phyloP scores from a whole-genome alignment of 2,797 vertebrate genomes.

The Poecile montanus region DNA sequence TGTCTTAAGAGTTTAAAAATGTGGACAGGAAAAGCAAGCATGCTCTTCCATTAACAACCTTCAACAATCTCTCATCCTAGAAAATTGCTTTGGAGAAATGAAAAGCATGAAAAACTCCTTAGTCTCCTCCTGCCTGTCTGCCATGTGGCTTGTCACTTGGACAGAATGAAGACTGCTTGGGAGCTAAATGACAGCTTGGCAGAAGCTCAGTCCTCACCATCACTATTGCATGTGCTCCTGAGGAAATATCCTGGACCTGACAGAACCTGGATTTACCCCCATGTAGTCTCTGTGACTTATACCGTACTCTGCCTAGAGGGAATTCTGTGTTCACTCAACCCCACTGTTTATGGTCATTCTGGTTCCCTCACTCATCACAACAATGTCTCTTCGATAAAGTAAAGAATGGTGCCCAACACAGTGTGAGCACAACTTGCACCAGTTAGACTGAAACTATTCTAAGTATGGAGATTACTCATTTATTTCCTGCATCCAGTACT shows the following conservation, averaged over 20 bases:
- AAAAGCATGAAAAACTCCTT: not conserved
- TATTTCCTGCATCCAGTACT: not conserved
- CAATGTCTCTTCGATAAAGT: not conserved
- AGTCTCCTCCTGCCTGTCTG: not conserved
- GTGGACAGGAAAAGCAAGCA: not conserved
- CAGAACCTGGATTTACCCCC: not conserved
- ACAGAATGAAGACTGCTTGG: not conserved
- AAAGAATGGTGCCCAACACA: not conserved
- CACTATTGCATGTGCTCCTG: not conserved
- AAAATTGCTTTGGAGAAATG: not conserved
- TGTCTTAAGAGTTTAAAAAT: not conserved
- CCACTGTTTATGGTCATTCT: not conserved
- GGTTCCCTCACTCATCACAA: not conserved
- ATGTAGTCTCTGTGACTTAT: fast-evolving
- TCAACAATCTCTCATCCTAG: not conserved
- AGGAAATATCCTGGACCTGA: not conserved
- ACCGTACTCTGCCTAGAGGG: not conserved
- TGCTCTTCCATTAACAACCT: not conserved
- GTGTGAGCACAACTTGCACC: not conserved
- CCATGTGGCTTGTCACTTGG: not conserved
- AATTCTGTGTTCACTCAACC: not conserved
- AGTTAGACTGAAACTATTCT: not conserved
- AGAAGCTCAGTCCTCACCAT: not conserved
- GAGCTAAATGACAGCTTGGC: not conserved
- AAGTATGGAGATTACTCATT: not conserved